Base-by-base conservation (phyloP, 64 coral and sea anemone genomes). In the Trachythela sp. region DNA sequence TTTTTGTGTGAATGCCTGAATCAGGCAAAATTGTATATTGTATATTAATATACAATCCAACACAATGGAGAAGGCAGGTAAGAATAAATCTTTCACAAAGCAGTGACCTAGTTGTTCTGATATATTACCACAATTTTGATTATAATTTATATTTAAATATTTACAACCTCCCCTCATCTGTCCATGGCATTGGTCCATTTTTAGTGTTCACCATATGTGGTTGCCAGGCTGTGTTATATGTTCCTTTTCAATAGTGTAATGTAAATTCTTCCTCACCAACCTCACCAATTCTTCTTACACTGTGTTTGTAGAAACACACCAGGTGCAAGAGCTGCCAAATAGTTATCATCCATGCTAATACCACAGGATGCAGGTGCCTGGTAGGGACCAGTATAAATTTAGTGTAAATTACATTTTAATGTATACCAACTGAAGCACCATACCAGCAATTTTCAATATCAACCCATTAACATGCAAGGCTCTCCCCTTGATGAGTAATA, bases 261-360 rank as follows among this genome's bases (percentile, higher is more conserved):
- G 8, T 77, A 35, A 87, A 49, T 1, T 1, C 85, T 0, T 77
- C 45, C 0, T 76, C 43, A 8, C 31, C 3, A 8, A 91, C 37
- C 34, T 86, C 43, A 0, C 85, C 90, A 87, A 87, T 20, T 86
- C 26, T 87, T 87, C 4, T 38, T 91, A 22, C 43, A 91, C 71
- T 24, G 71, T n/a, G n/a, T n/a, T n/a, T n/a, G n/a, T 8, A 77
- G 7, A 34, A 77, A 77, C 36, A 77, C 71, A 32, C 17, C 71
- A 32, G 71, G 71, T 32, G 4, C 8, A 31, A 77, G 31, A 38
- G 71, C 71, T 17, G 13, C 36, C 4, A 77, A 27, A n/a, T 77
- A 77, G 31, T 77, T 38, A 77, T 77, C 71, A 34, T 38, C 71
- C 71, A 35, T 13, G 2, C 17, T 32, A 34, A 77, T 34, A 35